Evolutionary conservation across 2,797 vertebrate genomes (phyloP).

Genomic region (Crax fasciolata): DNA sequence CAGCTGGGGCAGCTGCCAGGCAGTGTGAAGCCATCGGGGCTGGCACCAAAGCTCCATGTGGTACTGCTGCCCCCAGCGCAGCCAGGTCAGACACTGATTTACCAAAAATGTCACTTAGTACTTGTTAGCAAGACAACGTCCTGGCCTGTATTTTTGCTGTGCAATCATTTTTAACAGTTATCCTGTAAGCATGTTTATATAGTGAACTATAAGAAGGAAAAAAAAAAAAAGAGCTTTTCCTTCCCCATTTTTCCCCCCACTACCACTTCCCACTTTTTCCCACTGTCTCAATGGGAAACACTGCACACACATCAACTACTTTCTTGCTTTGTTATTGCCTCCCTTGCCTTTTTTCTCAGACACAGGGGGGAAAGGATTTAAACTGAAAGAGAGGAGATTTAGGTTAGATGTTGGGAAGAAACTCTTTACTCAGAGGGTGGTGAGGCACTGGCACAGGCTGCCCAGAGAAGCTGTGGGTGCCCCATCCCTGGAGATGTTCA

Average conservation of each 20-base stretch:
- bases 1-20: neutral
- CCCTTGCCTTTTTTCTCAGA: neutral
- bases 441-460: too few species aligned
- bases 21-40: rapidly evolving
- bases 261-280: neutral
- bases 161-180: neutral
- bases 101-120: neutral
- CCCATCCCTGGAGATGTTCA: too few species aligned
- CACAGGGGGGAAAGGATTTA: neutral
- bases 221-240: neutral
- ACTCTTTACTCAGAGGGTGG: too few species aligned
- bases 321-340: neutral
- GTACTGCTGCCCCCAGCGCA: rapidly evolving
- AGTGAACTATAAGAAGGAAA: neutral
- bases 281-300: neutral
- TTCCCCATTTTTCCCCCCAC: slow-evolving; percentile 10
- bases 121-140: neutral
- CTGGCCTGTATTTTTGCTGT: neutral
- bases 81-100: neutral
- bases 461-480: too few species aligned
- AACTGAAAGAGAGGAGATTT: too few species aligned
- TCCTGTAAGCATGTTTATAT: neutral
- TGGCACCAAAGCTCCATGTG: neutral
- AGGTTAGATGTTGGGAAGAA: too few species aligned
- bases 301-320: neutral